Evolutionary conservation across 2,888 invertebrate genomes (phyloP).

Genomic region (Lordiphosa andalusiaca): DNA sequence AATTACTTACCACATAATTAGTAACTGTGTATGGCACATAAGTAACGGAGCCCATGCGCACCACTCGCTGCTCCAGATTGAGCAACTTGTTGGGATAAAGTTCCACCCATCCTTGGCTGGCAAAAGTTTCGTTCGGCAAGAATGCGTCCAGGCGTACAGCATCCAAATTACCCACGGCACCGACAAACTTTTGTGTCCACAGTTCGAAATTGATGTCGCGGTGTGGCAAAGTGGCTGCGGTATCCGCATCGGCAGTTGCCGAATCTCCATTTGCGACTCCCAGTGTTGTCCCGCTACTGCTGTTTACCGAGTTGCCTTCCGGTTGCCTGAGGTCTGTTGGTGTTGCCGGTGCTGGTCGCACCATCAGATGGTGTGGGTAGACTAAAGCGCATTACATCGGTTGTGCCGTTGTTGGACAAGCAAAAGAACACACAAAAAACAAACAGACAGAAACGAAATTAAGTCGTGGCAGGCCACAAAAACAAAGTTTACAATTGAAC

Average conservation of each 20-base stretch:
- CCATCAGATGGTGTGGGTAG: constrained; percentile 79
- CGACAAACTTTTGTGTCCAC: constrained; percentile 80
- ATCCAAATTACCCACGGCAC: constrained; percentile 75
- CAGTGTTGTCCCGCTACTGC: constrained; percentile 8
- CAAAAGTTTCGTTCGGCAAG: constrained; percentile 75
- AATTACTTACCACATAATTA: constrained; percentile 79
- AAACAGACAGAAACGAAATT: constrained; percentile 18
- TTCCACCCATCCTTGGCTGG: constrained; percentile 52
- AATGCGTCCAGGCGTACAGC: constrained; percentile 76
- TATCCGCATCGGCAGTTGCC: constrained; percentile 9
- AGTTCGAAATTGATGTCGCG: constrained; percentile 77
- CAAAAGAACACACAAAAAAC: constrained; percentile 10
- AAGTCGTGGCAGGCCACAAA: constrained; percentile 21
- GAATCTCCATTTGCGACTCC: constrained; percentile 1
- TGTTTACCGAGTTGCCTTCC: constrained; percentile 28
- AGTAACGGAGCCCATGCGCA: constrained; percentile 77
- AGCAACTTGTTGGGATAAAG: constrained; percentile 79
- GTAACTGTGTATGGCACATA: constrained; percentile 79
- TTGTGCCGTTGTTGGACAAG: constrained; percentile 46
- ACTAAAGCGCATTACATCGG: constrained; percentile 66
- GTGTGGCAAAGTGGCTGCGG: constrained; percentile 34
- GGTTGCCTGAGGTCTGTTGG: constrained; percentile 8
- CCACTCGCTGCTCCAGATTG: constrained; percentile 73
- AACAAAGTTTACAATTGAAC: constrained; percentile 66
- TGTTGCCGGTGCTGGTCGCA: constrained; percentile 55